These are phyloP conservation scores for Lutjanus campechanus DNA, from an alignment of 2,797 vertebrate species.

Conservation along the genomic window DNA sequence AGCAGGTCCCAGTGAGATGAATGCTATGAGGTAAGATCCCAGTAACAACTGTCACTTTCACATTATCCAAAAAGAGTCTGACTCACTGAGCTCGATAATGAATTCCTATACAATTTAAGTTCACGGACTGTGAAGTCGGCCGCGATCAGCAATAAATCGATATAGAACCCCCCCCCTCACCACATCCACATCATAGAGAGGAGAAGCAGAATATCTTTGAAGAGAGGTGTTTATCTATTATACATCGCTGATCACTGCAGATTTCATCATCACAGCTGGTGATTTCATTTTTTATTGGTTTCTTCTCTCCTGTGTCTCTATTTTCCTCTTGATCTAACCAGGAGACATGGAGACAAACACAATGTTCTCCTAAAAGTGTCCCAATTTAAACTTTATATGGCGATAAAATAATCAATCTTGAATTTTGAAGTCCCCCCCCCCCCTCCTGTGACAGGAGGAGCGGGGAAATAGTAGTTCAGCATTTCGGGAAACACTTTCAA, in stretches of 20 bases:
- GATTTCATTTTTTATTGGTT: slow-evolving; percentile 42
- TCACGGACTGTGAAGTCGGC: slow-evolving; percentile 51
- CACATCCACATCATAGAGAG: slow-evolving; percentile 29
- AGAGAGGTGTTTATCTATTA: slow-evolving; percentile 34
- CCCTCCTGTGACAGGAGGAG: neutral
- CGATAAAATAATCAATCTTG: no score
- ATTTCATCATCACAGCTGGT: slow-evolving; percentile 43
- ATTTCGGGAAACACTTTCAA: neutral
- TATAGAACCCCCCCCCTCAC: neutral
- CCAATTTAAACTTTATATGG: neutral
- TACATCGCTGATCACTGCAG: slow-evolving; percentile 39
- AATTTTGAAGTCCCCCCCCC: no score
- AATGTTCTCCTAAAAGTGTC: slow-evolving; percentile 10
- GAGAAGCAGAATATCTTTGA: slow-evolving; percentile 23
- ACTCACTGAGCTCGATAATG: slow-evolving; percentile 62
- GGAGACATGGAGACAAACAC: slow-evolving; percentile 18
- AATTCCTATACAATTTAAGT: slow-evolving; percentile 56
- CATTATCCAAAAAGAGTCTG: slow-evolving; percentile 33
- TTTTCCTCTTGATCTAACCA: slow-evolving; percentile 15
- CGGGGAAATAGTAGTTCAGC: neutral
- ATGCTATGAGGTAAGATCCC: slow-evolving; percentile 43
- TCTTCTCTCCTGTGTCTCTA: neutral
- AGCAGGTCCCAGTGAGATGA: slow-evolving; percentile 45
- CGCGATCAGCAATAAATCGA: slow-evolving; percentile 47
- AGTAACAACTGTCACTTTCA: slow-evolving; percentile 53